Evolutionary conservation across 2,797 vertebrate species (phyloP), one percentile per base, ranked within the genome.

Genomic region (Channa striata): DNA sequence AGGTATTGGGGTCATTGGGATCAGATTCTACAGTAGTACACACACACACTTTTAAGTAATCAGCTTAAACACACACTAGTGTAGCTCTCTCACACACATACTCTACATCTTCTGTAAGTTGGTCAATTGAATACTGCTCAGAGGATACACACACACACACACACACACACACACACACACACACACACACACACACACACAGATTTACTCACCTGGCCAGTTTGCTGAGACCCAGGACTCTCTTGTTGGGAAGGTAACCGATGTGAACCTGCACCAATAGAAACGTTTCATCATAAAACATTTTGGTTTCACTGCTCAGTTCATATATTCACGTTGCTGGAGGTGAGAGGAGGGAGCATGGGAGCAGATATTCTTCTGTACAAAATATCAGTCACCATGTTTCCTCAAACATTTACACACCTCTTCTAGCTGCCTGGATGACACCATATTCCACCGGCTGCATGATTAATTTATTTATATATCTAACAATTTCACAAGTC

Each of bases 211-310:
- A 99, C 98, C 97, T 96, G 23, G 98, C 97, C 59, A 99, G 95
- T 83, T 99, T 99, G 91, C 98, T 99, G 92, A 99, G 97, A 50
- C 98, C 98, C 51, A 99, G 96, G 2, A 99, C 97, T 89, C 97
- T 95, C 89, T 98, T 99, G 93, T 99, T 98, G 33, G 98, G 98
- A 47, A 99, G 96, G 89, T 99, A 99, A 30, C 98, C 97, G 7
- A 99, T 99, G 82, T 99, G 98, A n/a, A 99, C 98, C 97, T 99
- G 81, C 62, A 47, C 8, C 68, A 6, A 51, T 47, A 5, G 17
- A 17, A 57, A 12, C 4, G 21, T 6, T 51, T 14, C 30, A 21
- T n/a, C 4, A 11, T 70, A 17, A 16, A 4, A 34, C 5, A 3
- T 25, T 34, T 11, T 11, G 23, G n/a, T n/a, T n/a, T 30, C 25